These are phyloP conservation scores for Hyposmocoma kahamanoa DNA, from an alignment of 1,140 invertebrate species.

Conservation along the genomic window DNA sequence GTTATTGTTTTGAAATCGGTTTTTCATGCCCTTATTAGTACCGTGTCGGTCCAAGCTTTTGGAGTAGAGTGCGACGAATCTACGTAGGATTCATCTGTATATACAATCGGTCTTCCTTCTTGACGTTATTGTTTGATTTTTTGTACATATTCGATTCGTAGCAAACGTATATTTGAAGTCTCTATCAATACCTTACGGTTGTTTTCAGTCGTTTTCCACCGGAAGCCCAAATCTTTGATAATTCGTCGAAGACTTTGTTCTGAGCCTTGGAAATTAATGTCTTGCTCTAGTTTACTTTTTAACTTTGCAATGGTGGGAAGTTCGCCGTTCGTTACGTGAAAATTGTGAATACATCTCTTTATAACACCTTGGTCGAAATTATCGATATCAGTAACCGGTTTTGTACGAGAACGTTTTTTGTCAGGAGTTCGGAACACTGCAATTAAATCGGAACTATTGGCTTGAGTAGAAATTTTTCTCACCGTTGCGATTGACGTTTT, in stretches of 20 bases:
- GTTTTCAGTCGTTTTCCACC: constrained; percentile 12
- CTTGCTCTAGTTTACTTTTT: constrained; percentile 9
- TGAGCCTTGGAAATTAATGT: constrained; percentile 16
- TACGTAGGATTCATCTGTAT: too few species aligned
- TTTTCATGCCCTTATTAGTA: too few species aligned
- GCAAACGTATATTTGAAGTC: constrained; percentile 6
- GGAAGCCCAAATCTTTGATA: constrained; percentile 12
- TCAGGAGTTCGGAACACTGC: constrained; percentile 17
- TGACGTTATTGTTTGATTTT: constrained; percentile 10
- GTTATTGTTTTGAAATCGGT: too few species aligned
- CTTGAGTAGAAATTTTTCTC: constrained; percentile 15
- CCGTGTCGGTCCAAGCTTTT: too few species aligned
- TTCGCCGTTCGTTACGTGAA: constrained; percentile 13
- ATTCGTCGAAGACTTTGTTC: constrained; percentile 11
- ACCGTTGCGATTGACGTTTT: constrained; percentile 15
- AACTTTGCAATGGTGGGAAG: constrained; percentile 11
- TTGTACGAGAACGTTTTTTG: constrained; percentile 16
- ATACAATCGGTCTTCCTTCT: too few species aligned
- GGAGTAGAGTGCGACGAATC: too few species aligned
- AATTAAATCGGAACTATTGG: constrained; percentile 3
- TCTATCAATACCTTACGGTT: constrained; percentile 13
- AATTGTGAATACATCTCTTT: constrained; percentile 15
- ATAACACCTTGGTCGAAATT: constrained; percentile 20
- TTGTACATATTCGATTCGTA: constrained; percentile 10
- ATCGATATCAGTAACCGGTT: constrained; percentile 14